Percentiles rank a stretch among this genome's conserved stretches.
These are phyloP conservation scores for Staurois parvus DNA, from an alignment of 2,797 vertebrate species.

Conservation along the genomic window DNA sequence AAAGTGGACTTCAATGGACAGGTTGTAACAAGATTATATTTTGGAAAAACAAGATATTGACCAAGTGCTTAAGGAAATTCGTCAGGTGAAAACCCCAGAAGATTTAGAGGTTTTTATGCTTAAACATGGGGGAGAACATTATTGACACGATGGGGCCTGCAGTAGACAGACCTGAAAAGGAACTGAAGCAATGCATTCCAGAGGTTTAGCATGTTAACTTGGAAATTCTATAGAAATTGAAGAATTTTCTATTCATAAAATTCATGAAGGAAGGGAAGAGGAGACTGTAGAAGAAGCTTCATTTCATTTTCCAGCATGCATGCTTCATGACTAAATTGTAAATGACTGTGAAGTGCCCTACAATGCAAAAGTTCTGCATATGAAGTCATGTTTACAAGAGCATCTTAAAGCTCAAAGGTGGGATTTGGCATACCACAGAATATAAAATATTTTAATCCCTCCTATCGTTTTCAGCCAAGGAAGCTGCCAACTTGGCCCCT, in stretches of 20 bases:
- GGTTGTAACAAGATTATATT: too few relatives aligned
- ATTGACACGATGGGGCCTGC: slow-evolving; percentile 95
- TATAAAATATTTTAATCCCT: too few relatives aligned
- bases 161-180: slow-evolving; percentile 96
- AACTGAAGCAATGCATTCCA: slow-evolving; percentile 85
- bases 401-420: slow-evolving; percentile 42
- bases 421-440: too few relatives aligned
- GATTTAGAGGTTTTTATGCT: slow-evolving; percentile 96
- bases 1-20: too few relatives aligned
- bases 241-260: slow-evolving; percentile 48
- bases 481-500: too few relatives aligned
- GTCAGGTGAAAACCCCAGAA: slow-evolving; percentile 93
- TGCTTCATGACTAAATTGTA: slow-evolving; percentile 56
- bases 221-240: slow-evolving; percentile 87
- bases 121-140: slow-evolving; percentile 97
- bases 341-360: slow-evolving; percentile 41
- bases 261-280: slow-evolving; percentile 35
- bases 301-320: slow-evolving; percentile 53
- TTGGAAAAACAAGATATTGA: too few relatives aligned
- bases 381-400: slow-evolving; percentile 56
- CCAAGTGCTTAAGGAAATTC: too few relatives aligned
- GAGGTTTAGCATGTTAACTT: slow-evolving; percentile 80
- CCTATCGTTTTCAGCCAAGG: too few relatives aligned
- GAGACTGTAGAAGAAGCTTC: slow-evolving; percentile 46
- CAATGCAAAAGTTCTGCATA: slow-evolving; percentile 49